Evolutionary conservation across 2,888 invertebrate species (phyloP), one percentile per base, ranked within the genome.

Genomic region (Anoplius nigerrimus): DNA sequence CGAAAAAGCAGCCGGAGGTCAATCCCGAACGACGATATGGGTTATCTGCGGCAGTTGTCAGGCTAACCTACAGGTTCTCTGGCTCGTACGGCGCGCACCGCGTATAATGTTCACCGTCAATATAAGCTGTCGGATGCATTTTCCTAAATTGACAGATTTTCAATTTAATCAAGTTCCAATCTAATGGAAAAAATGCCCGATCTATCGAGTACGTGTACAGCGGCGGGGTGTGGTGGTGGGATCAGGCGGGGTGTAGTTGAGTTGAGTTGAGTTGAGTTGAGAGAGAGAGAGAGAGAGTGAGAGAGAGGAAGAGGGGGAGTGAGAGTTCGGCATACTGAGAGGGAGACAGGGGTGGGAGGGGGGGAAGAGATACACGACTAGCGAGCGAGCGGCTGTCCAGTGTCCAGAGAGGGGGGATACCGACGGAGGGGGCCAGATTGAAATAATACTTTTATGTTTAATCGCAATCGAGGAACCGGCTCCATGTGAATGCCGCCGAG

Each of bases 121-220:
- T 87, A 86, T 87, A 86, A 87, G 82, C 86, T 84, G 85, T 86
- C 86, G 83, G 85, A 86, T 84, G 85, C 84, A 86, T 86, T 87
- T 87, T 85, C 84, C 85, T 83, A 86, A 88, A 88, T 87, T 88
- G 88, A 88, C 88, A 87, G 88, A 88, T 88, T 88, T 87, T 88
- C 88, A 87, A 88, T 88, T 87, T 86, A 87, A 88, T 88, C 88
- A 85, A 88, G 86, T 84, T 86, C 80, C 86, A 84, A 87, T 88
- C 87, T 87, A 87, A 88, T 87, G 88, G 87, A 86, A 87, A 85
- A 85, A 88, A 86, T 86, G 84, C 86, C 82, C 81, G 84, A 83
- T 86, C 86, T 84, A 86, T 87, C 86, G 87, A 85, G 51, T 42
- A 66, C 63, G 60, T 34, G 69, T 22, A 21, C 53, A 18, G 53